phyloP scores from a whole-genome alignment of 2,113 vertebrate genomes.

The Aleadryas rufinucha region DNA sequence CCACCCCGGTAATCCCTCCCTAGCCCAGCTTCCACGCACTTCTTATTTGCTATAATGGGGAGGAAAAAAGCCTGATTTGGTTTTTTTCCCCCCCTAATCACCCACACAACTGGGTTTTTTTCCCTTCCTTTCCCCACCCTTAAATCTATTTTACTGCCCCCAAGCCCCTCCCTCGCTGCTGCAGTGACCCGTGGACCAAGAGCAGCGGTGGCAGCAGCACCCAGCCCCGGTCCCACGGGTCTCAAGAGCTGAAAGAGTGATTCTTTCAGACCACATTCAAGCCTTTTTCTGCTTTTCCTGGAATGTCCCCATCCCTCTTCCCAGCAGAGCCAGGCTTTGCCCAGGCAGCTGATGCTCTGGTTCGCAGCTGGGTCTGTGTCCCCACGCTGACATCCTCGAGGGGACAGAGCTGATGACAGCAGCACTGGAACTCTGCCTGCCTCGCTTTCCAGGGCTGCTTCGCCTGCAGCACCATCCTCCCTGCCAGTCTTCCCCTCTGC shows the following conservation, averaged over 20 bases:
- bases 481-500: not conserved
- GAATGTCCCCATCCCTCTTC: not conserved
- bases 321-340: not conserved
- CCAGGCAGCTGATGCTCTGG: not conserved
- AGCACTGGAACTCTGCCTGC: not conserved
- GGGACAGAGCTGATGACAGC: not conserved
- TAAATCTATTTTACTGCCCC: not conserved
- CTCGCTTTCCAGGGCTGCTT: not conserved
- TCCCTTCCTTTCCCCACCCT: rapidly evolving
- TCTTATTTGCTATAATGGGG: not conserved
- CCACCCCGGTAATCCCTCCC: conserved; percentile 15
- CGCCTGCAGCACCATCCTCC: not conserved
- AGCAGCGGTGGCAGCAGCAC: rapidly evolving
- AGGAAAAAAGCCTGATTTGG: not conserved
- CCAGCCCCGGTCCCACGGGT: rapidly evolving
- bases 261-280: not conserved
- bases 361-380: not conserved
- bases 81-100: not conserved
- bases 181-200: not conserved
- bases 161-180: not conserved
- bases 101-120: not conserved
- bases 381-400: not conserved
- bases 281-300: not conserved
- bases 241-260: not conserved
- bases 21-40: not conserved